These are phyloP conservation scores for Acridotheres tristis DNA, from an alignment of 2,797 vertebrate genomes.

Conservation along the genomic window DNA sequence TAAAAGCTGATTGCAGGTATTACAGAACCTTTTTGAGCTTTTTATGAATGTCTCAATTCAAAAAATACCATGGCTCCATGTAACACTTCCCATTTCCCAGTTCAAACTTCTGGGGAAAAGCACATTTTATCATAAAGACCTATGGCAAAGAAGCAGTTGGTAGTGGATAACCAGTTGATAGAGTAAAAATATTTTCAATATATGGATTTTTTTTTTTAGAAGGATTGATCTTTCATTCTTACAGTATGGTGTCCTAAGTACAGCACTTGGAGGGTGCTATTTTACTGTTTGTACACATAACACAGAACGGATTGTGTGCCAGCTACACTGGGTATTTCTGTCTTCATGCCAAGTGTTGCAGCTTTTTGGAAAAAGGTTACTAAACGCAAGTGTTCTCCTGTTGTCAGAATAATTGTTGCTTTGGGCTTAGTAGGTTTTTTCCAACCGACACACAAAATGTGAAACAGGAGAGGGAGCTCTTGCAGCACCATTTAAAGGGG, in stretches of 20 bases:
- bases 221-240: background rate
- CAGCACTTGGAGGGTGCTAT: accelerated
- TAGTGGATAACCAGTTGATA: background rate
- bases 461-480: conserved; percentile 39
- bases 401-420: background rate
- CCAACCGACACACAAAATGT: background rate
- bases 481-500: background rate
- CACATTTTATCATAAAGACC: background rate
- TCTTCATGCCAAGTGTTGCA: background rate
- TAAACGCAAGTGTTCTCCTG: background rate
- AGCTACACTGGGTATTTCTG: background rate
- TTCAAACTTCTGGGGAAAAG: background rate
- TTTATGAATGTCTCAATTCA: background rate
- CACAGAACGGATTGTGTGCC: background rate
- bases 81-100: background rate
- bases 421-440: background rate
- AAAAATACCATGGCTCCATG: background rate
- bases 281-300: background rate
- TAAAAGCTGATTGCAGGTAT: background rate
- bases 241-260: background rate
- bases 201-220: background rate
- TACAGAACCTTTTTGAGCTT: background rate
- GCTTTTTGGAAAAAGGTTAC: background rate
- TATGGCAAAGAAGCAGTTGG: background rate
- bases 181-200: background rate